phyloP scores from a whole-genome alignment of 2,797 vertebrate genomes.

The Chaetodon trifasciatus region DNA sequence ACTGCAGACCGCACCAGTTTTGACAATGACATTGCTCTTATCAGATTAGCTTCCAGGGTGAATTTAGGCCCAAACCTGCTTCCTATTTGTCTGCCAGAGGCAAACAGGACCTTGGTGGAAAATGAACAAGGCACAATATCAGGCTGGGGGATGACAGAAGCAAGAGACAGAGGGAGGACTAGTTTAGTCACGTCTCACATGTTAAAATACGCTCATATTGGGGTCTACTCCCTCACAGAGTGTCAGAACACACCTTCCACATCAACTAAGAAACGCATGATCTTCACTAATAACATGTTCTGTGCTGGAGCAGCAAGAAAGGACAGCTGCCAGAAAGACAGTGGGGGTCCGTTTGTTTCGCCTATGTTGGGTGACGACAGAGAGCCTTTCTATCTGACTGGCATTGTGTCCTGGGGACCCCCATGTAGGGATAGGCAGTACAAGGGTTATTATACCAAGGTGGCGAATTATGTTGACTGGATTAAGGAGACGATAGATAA shows the following conservation, averaged over 20 bases:
- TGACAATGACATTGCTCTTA: conserved; percentile 92
- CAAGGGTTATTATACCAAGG: conserved; percentile 92
- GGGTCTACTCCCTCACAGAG: neutral
- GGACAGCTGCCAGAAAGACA: conserved; percentile 92
- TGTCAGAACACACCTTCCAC: conserved; percentile 55
- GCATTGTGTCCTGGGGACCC: conserved; percentile 93
- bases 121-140: conserved; percentile 86
- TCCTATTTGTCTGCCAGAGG: conserved; percentile 90
- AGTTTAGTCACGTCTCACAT: accelerated
- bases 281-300: conserved; percentile 92
- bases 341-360: conserved; percentile 88
- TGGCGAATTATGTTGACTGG: conserved; percentile 92
- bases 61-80: conserved; percentile 84
- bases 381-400: conserved; percentile 81
- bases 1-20: conserved; percentile 47
- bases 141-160: conserved; percentile 80
- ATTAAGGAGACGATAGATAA: conserved; percentile 86
- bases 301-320: conserved; percentile 86
- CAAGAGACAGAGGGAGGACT: accelerated
- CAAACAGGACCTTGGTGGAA: conserved; percentile 29
- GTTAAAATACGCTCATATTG: conserved; percentile 79
- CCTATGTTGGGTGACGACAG: conserved; percentile 49
- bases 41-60: conserved; percentile 85
- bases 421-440: conserved; percentile 69
- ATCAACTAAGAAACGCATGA: accelerated